Evolutionary conservation across 2,888 invertebrate species (phyloP).

Genomic region (Drosophila rubida): DNA sequence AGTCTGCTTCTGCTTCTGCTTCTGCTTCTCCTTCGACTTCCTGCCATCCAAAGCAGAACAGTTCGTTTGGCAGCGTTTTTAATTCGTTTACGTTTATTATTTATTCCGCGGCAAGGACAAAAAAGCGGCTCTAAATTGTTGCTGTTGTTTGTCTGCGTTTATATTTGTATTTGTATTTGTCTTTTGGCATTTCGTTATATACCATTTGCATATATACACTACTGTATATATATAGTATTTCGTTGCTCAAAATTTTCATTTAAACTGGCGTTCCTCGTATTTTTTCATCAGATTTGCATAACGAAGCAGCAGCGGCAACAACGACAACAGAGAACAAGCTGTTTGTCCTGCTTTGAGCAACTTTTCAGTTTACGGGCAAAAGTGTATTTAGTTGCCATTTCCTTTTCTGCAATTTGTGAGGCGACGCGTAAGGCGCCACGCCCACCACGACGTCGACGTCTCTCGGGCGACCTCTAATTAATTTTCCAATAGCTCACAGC

Average conservation of each 20-base stretch:
- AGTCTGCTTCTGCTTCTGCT: not conserved
- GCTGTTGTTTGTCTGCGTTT: slow-evolving; percentile 57
- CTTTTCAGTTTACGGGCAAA: slow-evolving; percentile 49
- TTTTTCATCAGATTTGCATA: slow-evolving; percentile 71
- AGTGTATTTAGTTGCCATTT: slow-evolving; percentile 70
- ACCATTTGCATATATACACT: slow-evolving; percentile 70
- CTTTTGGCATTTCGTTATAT: slow-evolving; percentile 63
- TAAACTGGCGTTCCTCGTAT: slow-evolving; percentile 42
- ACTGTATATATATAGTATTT: slow-evolving; percentile 43
- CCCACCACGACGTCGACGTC: slow-evolving; percentile 16
- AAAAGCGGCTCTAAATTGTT: slow-evolving; percentile 49
- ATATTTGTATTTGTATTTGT: slow-evolving; percentile 65
- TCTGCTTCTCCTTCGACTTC: not conserved
- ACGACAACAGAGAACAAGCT: slow-evolving; percentile 9
- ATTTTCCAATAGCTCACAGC: slow-evolving; percentile 60
- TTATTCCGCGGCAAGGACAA: slow-evolving; percentile 68
- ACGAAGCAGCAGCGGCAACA: slow-evolving; percentile 68
- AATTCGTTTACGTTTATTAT: slow-evolving; percentile 83
- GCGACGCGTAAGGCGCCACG: slow-evolving; percentile 51
- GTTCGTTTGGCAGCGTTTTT: slow-evolving; percentile 72
- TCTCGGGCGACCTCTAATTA: slow-evolving; percentile 64
- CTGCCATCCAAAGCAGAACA: slow-evolving; percentile 24
- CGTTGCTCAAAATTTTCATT: slow-evolving; percentile 68
- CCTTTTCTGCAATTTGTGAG: slow-evolving; percentile 57
- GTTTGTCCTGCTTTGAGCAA: slow-evolving; percentile 29